phyloP scores from a whole-genome alignment of 1,140 invertebrate species.

The Drosophila bocki region DNA sequence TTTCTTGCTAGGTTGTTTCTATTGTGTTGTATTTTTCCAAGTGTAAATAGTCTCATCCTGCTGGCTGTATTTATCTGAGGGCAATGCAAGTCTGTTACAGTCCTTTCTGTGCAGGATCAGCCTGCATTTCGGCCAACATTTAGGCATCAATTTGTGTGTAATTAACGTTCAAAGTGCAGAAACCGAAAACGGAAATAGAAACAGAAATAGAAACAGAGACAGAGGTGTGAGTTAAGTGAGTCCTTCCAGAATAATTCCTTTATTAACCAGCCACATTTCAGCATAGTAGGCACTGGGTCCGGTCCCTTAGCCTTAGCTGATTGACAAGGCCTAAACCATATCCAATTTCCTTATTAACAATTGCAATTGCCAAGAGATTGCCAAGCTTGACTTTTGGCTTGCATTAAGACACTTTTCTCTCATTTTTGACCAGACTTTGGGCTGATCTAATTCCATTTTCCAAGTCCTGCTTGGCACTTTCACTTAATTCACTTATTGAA shows the following conservation, averaged over 20 bases:
- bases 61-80: background rate
- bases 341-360: background rate
- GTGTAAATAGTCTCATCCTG: background rate
- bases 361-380: background rate
- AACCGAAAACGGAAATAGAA: background rate
- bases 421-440: background rate
- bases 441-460: background rate
- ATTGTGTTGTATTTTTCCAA: background rate
- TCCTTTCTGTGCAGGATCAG: background rate
- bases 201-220: background rate
- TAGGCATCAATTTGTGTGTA: constrained; percentile 37
- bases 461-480: too few species aligned
- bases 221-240: constrained; percentile 8
- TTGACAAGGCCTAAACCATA: background rate
- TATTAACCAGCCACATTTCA: constrained; percentile 19
- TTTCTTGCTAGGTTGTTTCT: too few species aligned
- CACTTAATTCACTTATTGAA: constrained; percentile 5
- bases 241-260: background rate
- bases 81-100: background rate
- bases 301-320: background rate
- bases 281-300: background rate
- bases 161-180: constrained; percentile 14
- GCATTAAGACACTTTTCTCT: background rate
- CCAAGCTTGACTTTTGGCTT: background rate
- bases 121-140: constrained; percentile 22